phyloP scores from a whole-genome alignment of 1,140 invertebrate species.

The Proctacanthus coquilletti region DNA sequence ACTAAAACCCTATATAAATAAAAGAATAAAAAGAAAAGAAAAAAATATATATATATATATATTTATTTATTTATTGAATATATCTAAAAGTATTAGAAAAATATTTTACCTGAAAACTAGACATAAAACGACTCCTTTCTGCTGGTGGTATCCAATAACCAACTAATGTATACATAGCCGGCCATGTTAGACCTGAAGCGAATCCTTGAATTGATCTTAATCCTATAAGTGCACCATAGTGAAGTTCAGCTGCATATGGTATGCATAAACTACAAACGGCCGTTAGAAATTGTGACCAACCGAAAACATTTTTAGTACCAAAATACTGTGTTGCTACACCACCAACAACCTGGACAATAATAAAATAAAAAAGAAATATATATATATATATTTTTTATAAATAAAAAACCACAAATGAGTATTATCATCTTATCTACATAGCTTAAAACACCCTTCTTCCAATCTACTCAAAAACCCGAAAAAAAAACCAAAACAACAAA shows the following conservation, averaged over 20 bases:
- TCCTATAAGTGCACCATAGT: slow-evolving; percentile 42
- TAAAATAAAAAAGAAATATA: slow-evolving; percentile 1
- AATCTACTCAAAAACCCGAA: too few relatives aligned
- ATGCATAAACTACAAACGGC: slow-evolving; percentile 52
- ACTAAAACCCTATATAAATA: slow-evolving; percentile 41
- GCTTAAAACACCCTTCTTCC: too few relatives aligned
- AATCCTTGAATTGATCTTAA: slow-evolving; percentile 49
- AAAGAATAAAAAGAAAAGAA: too few relatives aligned
- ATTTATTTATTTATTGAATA: not conserved
- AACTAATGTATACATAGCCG: slow-evolving; percentile 70
- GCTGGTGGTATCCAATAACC: slow-evolving; percentile 69
- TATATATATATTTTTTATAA: not conserved
- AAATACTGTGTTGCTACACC: slow-evolving; percentile 59
- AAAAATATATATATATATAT: not conserved
- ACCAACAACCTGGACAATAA: slow-evolving; percentile 34
- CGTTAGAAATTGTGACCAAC: slow-evolving; percentile 49
- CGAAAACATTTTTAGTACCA: slow-evolving; percentile 65
- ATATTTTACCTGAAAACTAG: slow-evolving; percentile 51
- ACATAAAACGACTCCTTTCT: slow-evolving; percentile 62
- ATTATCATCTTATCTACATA: too few relatives aligned
- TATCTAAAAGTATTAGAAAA: not conserved
- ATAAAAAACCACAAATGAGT: too few relatives aligned
- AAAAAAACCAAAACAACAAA: too few relatives aligned
- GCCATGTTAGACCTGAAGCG: slow-evolving; percentile 68
- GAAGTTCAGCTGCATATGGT: slow-evolving; percentile 41